Base-by-base conservation (phyloP, 1,140 invertebrate genomes). In the Eurosta solidaginis region DNA sequence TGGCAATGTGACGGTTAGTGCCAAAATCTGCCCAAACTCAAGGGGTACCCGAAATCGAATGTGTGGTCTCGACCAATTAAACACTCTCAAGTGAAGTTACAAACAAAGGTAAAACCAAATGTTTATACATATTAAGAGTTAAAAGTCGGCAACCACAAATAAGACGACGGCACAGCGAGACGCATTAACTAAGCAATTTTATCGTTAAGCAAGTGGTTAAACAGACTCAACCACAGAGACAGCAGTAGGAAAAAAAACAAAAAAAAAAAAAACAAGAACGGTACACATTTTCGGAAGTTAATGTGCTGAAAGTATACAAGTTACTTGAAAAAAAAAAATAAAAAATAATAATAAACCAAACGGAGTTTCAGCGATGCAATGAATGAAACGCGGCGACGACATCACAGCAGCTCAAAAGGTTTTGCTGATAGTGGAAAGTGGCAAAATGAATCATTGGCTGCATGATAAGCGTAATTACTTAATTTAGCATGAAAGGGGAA, bases 121-220 rank as follows among this genome's bases (percentile, higher is more conserved):
- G n/a, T 54, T 54, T 54, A 54, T 22, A 14, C 59, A 10, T 40
- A 68, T 29, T 68, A n/a, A 68, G 59, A 68, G 59, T 40, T 68
- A 17, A n/a, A 68, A n/a, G 59, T 20, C n/a, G 59, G 33, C 33
- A 68, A 68, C 59, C 59, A 20, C 59, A 68, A 68, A 68, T 68
- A 40, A n/a, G 59, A 68, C 59, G 59, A 33, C 59, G 59, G 33
- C 59, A 40, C 59, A 36, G 40, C 17, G 33, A 68, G 59, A 68
- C 59, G 40, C 59, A 68, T 68, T 68, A 68, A 68, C 59, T 68
- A 40, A 68, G 40, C 59, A 68, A 68, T 68, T 68, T 68, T 68
- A 68, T 68, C 59, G 59, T 33, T 20, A 20, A 42, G 33, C 6
- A 10, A 68, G 27, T 22, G 54, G 25, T 27, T 40, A 68, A 40